Base-by-base conservation (phyloP, 1,140 invertebrate species). In the Cydia splendana region DNA sequence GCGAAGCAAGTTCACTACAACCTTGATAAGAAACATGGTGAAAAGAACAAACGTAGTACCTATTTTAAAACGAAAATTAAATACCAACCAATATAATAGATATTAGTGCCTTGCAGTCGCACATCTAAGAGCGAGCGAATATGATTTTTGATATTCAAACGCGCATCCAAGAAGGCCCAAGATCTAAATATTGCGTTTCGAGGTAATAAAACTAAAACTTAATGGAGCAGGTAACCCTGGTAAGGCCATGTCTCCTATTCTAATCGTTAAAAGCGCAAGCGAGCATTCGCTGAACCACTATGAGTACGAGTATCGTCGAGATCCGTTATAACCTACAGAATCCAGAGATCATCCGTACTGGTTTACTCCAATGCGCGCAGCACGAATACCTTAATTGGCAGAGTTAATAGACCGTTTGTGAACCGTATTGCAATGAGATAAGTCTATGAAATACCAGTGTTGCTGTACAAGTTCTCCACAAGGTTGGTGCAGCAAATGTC, bases 401-500 rank as follows among this genome's bases (percentile, higher is more conserved):
- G 7, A 62, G 6, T 62, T 2, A 24, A 20, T 24, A 24, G 57
- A 6, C 15, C 18, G 4, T 62, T 57, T 12, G 9, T 24, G 57
- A 62, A n/a, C 18, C 7, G 15, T 24, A 24, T 62, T 24, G 57
- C 57, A 24, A 4, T n/a, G 20, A 12, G 57, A 62, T 62, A 62
- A 24, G 57, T 20, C 20, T 20, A 62, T 9, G 0, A 62, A 0
- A 20, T 20, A n/a, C 2, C 18, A 20, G n/a, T 2, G 18, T 20
- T 57, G 7, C 3, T 7, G 20, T 62, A 12, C 79, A 65, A 79
- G 78, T 76, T 80, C 53, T 77, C 53, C 80, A 79, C 86, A 86
- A 89, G 85, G 87, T 87, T 84, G 76, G 74, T 79, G 78, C 79
- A 80, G 78, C 85, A 85, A 89, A 88, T 89, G 86, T 86, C 84